Conservation (phyloP, 2,888 invertebrate genomes). For the Agrotis ipsilon region DNA sequence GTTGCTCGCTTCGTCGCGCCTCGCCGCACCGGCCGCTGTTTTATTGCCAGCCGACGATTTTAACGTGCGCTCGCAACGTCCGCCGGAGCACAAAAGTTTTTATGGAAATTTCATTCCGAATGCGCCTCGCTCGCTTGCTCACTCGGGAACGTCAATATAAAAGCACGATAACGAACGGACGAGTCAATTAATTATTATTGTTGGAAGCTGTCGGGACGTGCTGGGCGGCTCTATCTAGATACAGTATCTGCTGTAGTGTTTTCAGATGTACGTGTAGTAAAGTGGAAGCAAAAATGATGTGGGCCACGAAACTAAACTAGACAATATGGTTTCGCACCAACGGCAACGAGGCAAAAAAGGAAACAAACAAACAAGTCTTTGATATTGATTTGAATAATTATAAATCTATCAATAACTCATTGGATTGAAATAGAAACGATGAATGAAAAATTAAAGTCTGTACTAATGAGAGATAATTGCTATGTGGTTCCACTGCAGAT, state of each 20-base stretch:
- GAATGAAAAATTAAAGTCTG: neutral
- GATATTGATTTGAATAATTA: constrained; percentile 14
- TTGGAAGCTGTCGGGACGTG: constrained; percentile 89
- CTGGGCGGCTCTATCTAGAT: constrained; percentile 82
- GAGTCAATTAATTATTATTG: constrained; percentile 91
- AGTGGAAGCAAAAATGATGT: constrained; percentile 51
- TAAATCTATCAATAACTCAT: neutral
- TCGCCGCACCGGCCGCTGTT: constrained; percentile 91
- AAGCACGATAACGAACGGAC: constrained; percentile 91
- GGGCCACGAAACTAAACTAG: constrained; percentile 15
- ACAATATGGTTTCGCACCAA: too few species aligned
- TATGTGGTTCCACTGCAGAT: too few species aligned
- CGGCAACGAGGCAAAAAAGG: neutral
- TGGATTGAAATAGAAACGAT: neutral
- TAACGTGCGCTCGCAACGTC: constrained; percentile 91
- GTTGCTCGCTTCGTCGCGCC: constrained; percentile 85
- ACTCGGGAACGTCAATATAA: constrained; percentile 90
- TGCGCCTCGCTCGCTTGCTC: constrained; percentile 89
- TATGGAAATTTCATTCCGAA: constrained; percentile 91
- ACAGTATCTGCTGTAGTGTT: constrained; percentile 75
- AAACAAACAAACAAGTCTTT: neutral
- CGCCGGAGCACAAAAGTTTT: constrained; percentile 91
- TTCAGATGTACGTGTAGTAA: constrained; percentile 60
- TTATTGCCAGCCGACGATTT: constrained; percentile 91
- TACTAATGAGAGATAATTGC: neutral